These are phyloP conservation scores for Erebia epiphron DNA, from an alignment of 2,888 invertebrate genomes.

Conservation along the genomic window DNA sequence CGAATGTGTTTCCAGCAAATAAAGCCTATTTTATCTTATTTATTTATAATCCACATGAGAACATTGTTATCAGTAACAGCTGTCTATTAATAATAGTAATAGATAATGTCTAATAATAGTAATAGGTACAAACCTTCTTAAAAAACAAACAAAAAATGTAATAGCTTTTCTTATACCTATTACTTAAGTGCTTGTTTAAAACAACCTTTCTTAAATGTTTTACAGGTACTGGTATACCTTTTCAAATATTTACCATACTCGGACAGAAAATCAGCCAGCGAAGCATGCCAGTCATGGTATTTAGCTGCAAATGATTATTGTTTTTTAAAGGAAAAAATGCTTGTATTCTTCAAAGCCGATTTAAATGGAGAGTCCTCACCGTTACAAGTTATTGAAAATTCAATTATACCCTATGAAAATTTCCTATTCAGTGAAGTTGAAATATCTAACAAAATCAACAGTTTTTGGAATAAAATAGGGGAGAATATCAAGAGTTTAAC, in stretches of 20 bases:
- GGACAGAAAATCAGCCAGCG: slow-evolving; percentile 85
- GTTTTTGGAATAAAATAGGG: slow-evolving; percentile 84
- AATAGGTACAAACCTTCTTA: neutral
- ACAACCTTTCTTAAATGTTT: slow-evolving; percentile 36
- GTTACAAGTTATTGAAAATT: slow-evolving; percentile 68
- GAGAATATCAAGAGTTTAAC: slow-evolving; percentile 79
- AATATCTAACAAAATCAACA: slow-evolving; percentile 72
- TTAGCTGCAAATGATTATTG: slow-evolving; percentile 85
- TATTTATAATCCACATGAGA: neutral
- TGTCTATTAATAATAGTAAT: neutral
- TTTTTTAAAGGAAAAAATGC: slow-evolving; percentile 78
- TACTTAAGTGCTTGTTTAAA: neutral
- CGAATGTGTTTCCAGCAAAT: neutral
- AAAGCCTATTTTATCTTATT: neutral
- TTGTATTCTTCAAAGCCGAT: slow-evolving; percentile 72
- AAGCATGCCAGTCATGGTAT: slow-evolving; percentile 86
- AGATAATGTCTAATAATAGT: neutral
- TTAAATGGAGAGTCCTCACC: slow-evolving; percentile 68
- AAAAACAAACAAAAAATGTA: neutral
- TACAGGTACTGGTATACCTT: slow-evolving; percentile 85
- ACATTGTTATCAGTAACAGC: too few species aligned
- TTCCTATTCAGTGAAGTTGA: slow-evolving; percentile 82
- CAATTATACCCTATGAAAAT: slow-evolving; percentile 69
- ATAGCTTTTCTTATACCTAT: neutral
- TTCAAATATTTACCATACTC: slow-evolving; percentile 85